Base-by-base conservation (phyloP, 2,113 vertebrate genomes). In the Gambusia affinis region DNA sequence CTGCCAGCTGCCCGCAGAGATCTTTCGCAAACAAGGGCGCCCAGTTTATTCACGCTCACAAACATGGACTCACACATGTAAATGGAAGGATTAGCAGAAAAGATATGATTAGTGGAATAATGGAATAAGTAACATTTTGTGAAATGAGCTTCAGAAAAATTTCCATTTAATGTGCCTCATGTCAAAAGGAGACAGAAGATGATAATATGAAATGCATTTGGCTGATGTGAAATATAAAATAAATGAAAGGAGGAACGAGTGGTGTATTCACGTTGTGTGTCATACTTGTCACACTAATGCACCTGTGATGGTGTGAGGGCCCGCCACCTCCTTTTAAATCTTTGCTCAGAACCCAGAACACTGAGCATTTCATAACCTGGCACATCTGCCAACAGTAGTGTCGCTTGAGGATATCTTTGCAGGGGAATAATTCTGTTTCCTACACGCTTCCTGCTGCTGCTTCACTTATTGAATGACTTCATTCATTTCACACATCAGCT, bases 351-450 rank as follows among this genome's bases (percentile, higher is more conserved):
- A 51, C 24, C 51, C 60, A 61, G 35, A 42, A 54, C 67, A 42
- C 63, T 47, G 75, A 47, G 64, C 37, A 73, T 83, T 82, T 72
- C 63, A 87, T 57, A 78, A 79, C 28, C 47, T 24, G 64, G n/a
- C 60, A 54, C 19, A 8, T 39, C 70, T 70, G 72, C 72, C 70
- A 81, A 64, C 54, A n/a, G 8, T 60, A 39, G 62, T 67, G 68
- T 66, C 2, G 30, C 61, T 65, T 67, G 62, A 75, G 72, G 72
- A 74, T 22, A 47, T 35, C 68, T 79, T 80, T 78, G 54, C 27
- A 44, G 54, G 60, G 30, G 60, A 77, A 81, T 81, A 83, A 82
- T 89, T 70, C 7, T 22, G 42, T 83, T 86, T 82, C 69, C 4
- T 1, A 73, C 30, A 1, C 28, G 44, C 76, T 83, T 73, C 66